phyloP scores from a whole-genome alignment of 1,140 invertebrate species.

The Drosophila leontia region DNA sequence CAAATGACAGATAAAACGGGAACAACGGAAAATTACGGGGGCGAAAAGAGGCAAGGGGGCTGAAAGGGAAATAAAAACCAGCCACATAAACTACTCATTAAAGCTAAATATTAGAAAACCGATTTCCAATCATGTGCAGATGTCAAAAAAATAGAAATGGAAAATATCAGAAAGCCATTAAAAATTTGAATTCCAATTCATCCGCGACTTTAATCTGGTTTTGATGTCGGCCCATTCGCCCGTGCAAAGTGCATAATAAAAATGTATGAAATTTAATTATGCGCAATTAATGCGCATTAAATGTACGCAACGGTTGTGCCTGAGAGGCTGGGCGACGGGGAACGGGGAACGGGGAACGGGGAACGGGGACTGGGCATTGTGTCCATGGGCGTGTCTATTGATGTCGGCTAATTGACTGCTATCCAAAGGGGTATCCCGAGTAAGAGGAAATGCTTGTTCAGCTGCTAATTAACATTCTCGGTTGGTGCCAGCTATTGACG shows the following conservation, averaged over 20 bases:
- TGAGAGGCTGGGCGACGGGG: not conserved
- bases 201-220: conserved; percentile 63
- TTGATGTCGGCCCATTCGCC: conserved; percentile 57
- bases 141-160: not conserved
- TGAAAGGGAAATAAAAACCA: conserved; percentile 27
- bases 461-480: conserved; percentile 50
- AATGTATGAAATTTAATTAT: conserved; percentile 78
- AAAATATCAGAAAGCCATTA: conserved; percentile 36
- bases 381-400: conserved; percentile 42
- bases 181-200: conserved; percentile 4
- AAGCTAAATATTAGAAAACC: not conserved
- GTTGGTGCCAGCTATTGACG: conserved; percentile 21
- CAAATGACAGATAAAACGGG: conserved; percentile 65
- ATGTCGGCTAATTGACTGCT: conserved; percentile 61
- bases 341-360: no score
- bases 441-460: conserved; percentile 31
- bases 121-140: conserved; percentile 13
- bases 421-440: conserved; percentile 17
- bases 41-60: not conserved
- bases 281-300: conserved; percentile 78
- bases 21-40: not conserved
- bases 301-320: conserved; percentile 52
- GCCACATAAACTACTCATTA: conserved; percentile 26
- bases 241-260: conserved; percentile 77
- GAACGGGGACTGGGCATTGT: not conserved